phyloP scores from a whole-genome alignment of 2,113 vertebrate species.

The Hypomesus transpacificus region DNA sequence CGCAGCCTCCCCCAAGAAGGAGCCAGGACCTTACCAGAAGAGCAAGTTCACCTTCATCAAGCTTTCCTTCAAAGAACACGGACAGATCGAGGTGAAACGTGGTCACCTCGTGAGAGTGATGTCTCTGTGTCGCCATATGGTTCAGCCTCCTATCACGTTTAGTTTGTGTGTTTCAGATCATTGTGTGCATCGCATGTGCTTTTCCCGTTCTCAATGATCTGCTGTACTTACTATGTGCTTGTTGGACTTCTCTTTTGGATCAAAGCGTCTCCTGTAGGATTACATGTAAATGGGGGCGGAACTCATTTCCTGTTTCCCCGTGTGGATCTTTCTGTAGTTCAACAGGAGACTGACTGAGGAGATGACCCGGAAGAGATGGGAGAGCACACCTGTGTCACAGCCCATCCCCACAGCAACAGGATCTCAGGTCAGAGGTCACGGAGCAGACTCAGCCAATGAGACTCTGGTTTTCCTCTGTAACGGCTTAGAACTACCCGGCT shows the following conservation, averaged over 20 bases:
- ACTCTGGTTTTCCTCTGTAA: too few relatives aligned
- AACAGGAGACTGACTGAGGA: constrained; percentile 89
- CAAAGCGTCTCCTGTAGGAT: too few relatives aligned
- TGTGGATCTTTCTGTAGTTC: constrained; percentile 73
- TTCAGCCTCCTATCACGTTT: not conserved
- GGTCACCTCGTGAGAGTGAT: not conserved
- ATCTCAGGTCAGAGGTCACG: constrained; percentile 69
- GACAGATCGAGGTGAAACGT: constrained; percentile 89
- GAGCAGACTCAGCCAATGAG: not conserved
- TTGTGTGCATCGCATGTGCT: not conserved
- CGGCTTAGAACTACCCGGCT: too few relatives aligned
- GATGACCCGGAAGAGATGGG: constrained; percentile 91
- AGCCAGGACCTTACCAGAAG: constrained; percentile 90
- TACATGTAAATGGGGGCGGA: too few relatives aligned
- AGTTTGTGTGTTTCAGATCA: not conserved
- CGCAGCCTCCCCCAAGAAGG: constrained; percentile 78
- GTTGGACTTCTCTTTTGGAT: too few relatives aligned
- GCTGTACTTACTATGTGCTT: not conserved
- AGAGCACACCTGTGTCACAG: constrained; percentile 80
- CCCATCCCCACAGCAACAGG: constrained; percentile 73
- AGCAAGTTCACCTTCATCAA: constrained; percentile 92
- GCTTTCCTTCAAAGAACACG: constrained; percentile 95
- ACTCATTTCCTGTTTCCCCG: too few relatives aligned
- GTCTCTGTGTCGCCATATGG: not conserved
- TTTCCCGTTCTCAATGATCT: not conserved